phyloP scores from a whole-genome alignment of 2,888 invertebrate species.

The Hartigia nigra region DNA sequence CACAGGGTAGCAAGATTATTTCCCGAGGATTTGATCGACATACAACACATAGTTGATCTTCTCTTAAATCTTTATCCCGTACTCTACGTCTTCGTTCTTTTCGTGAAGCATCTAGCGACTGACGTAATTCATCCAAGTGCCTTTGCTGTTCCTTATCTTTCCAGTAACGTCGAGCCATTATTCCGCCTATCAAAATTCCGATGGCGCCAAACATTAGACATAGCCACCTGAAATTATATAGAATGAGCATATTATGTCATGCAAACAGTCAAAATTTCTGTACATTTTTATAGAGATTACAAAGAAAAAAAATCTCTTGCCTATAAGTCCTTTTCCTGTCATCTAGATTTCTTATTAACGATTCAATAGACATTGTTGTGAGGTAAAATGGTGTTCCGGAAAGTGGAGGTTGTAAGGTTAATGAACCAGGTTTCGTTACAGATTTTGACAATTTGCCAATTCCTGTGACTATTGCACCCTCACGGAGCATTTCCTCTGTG shows the following conservation, averaged over 20 bases:
- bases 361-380: slow-evolving; percentile 81
- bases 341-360: slow-evolving; percentile 79
- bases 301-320: slow-evolving; percentile 65
- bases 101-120: slow-evolving; percentile 73
- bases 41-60: slow-evolving; percentile 83
- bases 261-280: neutral
- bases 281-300: neutral
- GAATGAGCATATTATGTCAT: slow-evolving; percentile 10
- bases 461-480: slow-evolving; percentile 82
- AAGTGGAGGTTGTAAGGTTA: slow-evolving; percentile 80
- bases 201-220: slow-evolving; percentile 70
- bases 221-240: slow-evolving; percentile 63
- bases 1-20: slow-evolving; percentile 88
- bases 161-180: slow-evolving; percentile 68
- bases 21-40: slow-evolving; percentile 87
- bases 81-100: slow-evolving; percentile 75
- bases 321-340: slow-evolving; percentile 77
- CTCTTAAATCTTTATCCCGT: slow-evolving; percentile 72
- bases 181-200: slow-evolving; percentile 68
- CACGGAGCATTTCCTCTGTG: slow-evolving; percentile 87
- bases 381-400: slow-evolving; percentile 80
- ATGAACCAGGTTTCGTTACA: slow-evolving; percentile 71
- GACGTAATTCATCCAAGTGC: slow-evolving; percentile 68
- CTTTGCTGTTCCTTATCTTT: slow-evolving; percentile 70
- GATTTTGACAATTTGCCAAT: slow-evolving; percentile 79